Conservation (phyloP, 2,797 vertebrate genomes). For the Bucorvus abyssinicus region DNA sequence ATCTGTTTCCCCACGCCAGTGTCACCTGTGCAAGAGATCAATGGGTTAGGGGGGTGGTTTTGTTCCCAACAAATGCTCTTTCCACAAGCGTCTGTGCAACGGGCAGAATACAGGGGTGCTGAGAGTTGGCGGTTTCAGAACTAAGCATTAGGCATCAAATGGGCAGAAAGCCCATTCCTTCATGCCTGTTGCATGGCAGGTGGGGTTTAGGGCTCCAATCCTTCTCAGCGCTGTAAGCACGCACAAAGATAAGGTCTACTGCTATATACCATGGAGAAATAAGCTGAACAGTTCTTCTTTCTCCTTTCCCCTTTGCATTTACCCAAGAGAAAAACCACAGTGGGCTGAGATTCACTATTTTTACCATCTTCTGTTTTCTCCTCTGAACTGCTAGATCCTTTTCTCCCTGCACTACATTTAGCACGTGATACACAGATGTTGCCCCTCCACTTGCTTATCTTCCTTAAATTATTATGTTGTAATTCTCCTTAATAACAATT, state of each 20-base stretch:
- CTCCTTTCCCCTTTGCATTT: background rate
- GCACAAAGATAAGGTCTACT: background rate
- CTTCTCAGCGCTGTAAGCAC: background rate
- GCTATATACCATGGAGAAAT: background rate
- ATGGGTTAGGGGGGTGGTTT: too few species aligned
- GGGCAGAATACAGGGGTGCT: background rate
- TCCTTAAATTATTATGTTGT: background rate
- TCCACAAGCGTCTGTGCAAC: background rate
- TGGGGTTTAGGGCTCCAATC: background rate
- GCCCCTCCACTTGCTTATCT: background rate
- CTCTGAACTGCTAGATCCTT: background rate
- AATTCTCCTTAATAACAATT: constrained; percentile 22
- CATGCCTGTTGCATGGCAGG: background rate
- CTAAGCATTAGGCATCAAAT: background rate
- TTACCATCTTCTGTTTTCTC: constrained; percentile 5
- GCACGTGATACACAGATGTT: constrained; percentile 40
- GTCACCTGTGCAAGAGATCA: background rate
- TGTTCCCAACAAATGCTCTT: background rate
- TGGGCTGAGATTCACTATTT: background rate
- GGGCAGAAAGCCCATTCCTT: background rate
- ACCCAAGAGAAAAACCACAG: background rate
- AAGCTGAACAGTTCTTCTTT: background rate
- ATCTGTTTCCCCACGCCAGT: background rate
- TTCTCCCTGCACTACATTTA: background rate
- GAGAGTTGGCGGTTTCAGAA: background rate